Evolutionary conservation across 1,140 invertebrate genomes (phyloP).

Genomic region (Listronotus bonariensis): DNA sequence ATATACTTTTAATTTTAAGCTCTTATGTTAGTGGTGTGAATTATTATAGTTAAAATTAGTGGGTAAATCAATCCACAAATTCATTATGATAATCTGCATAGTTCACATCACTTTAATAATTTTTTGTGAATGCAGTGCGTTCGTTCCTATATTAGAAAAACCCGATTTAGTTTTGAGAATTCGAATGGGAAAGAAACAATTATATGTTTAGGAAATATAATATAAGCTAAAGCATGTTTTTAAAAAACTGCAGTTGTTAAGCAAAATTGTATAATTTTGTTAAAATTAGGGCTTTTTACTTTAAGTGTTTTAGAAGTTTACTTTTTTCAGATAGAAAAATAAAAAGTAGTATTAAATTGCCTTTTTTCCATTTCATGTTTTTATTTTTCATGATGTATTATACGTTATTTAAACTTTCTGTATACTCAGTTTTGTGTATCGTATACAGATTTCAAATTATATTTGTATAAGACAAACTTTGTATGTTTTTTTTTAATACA

Average conservation of each 20-base stretch:
- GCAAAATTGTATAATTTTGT: constrained; percentile 18
- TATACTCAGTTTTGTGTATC: constrained; percentile 38
- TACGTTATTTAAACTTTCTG: constrained; percentile 10
- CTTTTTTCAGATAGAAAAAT: constrained; percentile 12
- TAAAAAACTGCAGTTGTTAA: constrained; percentile 25
- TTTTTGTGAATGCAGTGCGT: constrained; percentile 6
- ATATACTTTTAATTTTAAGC: neutral
- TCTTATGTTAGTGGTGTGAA: neutral
- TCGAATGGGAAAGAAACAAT: constrained; percentile 2
- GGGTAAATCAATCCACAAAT: too few species aligned
- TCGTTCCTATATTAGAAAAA: constrained; percentile 13
- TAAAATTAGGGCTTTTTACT: constrained; percentile 25
- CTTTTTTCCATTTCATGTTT: constrained; percentile 20
- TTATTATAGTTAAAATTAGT: neutral
- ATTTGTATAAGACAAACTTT: constrained; percentile 43
- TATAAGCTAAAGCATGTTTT: constrained; percentile 16
- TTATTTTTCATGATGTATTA: constrained; percentile 22
- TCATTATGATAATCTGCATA: neutral
- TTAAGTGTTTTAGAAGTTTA: constrained; percentile 20
- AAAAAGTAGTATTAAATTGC: constrained; percentile 9
- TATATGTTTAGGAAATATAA: constrained; percentile 10
- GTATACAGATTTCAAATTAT: constrained; percentile 39
- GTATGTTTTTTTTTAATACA: constrained; percentile 45
- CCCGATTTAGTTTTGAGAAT: constrained; percentile 6
- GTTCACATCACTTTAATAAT: neutral